phyloP scores from a whole-genome alignment of 2,888 invertebrate genomes.

The Trissoscelio sp. region DNA sequence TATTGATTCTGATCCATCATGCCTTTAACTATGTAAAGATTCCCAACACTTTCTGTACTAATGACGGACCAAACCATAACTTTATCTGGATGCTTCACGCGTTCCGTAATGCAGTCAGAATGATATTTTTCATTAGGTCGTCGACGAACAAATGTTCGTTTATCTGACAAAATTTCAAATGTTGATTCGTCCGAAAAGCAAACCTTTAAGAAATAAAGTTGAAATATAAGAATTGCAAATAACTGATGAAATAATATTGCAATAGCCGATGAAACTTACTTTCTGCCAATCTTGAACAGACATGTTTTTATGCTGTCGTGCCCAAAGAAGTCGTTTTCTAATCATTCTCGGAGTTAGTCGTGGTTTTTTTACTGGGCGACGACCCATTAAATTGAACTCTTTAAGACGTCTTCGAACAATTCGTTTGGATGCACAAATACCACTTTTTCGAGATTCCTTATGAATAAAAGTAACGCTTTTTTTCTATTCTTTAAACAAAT shows the following conservation, averaged over 20 bases:
- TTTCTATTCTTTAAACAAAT: slow-evolving; percentile 2
- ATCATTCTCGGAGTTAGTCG: slow-evolving; percentile 4
- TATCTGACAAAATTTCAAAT: slow-evolving; percentile 11
- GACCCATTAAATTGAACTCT: neutral
- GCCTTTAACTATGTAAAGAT: slow-evolving; percentile 16
- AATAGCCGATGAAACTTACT: neutral
- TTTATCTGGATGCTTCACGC: slow-evolving; percentile 1
- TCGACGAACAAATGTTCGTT: neutral
- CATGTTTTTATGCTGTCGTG: neutral
- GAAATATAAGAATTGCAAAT: neutral
- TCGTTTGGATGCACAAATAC: neutral
- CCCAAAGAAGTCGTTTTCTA: neutral
- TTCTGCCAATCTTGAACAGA: slow-evolving; percentile 22
- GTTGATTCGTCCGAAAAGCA: slow-evolving; percentile 21
- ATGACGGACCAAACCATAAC: slow-evolving; percentile 22
- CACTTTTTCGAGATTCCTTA: neutral
- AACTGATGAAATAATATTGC: neutral
- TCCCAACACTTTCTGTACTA: neutral
- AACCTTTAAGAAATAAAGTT: slow-evolving; percentile 4
- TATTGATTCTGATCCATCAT: slow-evolving; percentile 16
- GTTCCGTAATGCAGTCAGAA: neutral
- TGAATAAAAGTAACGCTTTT: neutral
- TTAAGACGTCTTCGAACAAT: neutral
- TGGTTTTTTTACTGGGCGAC: slow-evolving; percentile 11
- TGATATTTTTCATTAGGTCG: slow-evolving; percentile 6